These are phyloP conservation scores for Pristionchus maxplancki DNA, from an alignment of 2,888 invertebrate genomes.

Conservation along the genomic window DNA sequence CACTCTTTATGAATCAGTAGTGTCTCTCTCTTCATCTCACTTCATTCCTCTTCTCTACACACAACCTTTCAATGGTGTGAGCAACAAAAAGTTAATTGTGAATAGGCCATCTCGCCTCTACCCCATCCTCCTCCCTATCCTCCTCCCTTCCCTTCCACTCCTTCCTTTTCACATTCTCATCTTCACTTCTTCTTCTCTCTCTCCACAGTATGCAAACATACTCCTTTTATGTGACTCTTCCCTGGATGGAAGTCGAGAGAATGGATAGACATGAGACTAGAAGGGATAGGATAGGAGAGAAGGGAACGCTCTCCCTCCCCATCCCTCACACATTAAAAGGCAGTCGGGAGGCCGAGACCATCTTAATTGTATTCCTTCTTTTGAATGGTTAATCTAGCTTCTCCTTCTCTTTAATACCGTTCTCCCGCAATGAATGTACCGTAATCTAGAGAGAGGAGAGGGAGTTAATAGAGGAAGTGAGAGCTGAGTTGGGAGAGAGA, in stretches of 20 bases:
- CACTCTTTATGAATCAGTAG: neutral
- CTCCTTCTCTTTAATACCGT: constrained; percentile 21
- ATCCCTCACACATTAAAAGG: constrained; percentile 24
- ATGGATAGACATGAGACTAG: neutral
- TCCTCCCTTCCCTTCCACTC: constrained; percentile 11
- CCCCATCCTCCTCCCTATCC: neutral
- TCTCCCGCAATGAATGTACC: constrained; percentile 31
- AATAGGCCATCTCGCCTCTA: neutral
- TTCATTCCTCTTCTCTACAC: constrained; percentile 14
- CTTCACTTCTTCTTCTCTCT: constrained; percentile 21
- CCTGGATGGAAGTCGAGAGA: constrained; percentile 6
- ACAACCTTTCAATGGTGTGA: constrained; percentile 40
- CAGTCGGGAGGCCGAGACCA: neutral
- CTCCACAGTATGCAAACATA: constrained; percentile 43
- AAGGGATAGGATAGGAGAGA: neutral
- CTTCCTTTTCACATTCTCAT: constrained; percentile 34
- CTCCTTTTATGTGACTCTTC: constrained; percentile 29
- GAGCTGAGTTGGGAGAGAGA: constrained; percentile 26
- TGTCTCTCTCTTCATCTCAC: constrained; percentile 36
- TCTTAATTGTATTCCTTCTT: constrained; percentile 51
- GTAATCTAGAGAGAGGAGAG: constrained; percentile 3
- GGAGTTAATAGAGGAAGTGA: constrained; percentile 47
- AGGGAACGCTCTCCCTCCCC: neutral
- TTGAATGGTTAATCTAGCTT: neutral
- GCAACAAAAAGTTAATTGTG: constrained; percentile 53